phyloP scores from a whole-genome alignment of 2,888 invertebrate species.

The Microchrysa polita region DNA sequence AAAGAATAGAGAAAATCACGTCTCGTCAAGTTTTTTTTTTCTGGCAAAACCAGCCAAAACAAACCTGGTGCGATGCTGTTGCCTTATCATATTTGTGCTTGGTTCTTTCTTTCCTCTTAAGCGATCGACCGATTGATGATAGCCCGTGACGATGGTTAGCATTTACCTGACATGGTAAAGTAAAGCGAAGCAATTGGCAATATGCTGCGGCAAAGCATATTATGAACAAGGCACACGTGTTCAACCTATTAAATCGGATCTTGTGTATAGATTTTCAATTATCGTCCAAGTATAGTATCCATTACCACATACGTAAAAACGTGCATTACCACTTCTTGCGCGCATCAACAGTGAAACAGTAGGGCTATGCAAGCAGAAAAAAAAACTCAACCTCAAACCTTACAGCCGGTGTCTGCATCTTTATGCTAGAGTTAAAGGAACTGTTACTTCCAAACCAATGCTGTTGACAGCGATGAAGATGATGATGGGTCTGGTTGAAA shows the following conservation, averaged over 20 bases:
- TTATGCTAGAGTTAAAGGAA: too few species aligned
- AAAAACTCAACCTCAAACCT: too few species aligned
- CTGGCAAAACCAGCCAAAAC: not conserved
- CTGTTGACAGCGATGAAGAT: too few species aligned
- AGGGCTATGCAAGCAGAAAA: too few species aligned
- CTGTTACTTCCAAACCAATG: too few species aligned
- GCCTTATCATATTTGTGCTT: not conserved
- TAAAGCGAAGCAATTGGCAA: constrained; percentile 28
- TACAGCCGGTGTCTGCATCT: too few species aligned
- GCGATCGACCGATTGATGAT: not conserved
- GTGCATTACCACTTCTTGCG: constrained; percentile 17
- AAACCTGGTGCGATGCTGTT: not conserved
- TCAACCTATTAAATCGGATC: constrained; percentile 42
- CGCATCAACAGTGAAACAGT: too few species aligned
- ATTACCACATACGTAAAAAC: constrained; percentile 30
- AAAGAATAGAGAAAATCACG: not conserved
- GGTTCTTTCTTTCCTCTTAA: not conserved
- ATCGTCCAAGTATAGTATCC: constrained; percentile 18
- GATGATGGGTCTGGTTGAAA: too few species aligned
- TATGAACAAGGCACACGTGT: constrained; percentile 43
- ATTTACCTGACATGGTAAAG: not conserved
- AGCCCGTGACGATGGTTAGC: not conserved
- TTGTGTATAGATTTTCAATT: constrained; percentile 40
- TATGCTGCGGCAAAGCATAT: too few species aligned
- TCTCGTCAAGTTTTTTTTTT: not conserved